Base-by-base conservation (phyloP, 2,113 vertebrate species). In the Cryptoleucopteryx plumbea region DNA sequence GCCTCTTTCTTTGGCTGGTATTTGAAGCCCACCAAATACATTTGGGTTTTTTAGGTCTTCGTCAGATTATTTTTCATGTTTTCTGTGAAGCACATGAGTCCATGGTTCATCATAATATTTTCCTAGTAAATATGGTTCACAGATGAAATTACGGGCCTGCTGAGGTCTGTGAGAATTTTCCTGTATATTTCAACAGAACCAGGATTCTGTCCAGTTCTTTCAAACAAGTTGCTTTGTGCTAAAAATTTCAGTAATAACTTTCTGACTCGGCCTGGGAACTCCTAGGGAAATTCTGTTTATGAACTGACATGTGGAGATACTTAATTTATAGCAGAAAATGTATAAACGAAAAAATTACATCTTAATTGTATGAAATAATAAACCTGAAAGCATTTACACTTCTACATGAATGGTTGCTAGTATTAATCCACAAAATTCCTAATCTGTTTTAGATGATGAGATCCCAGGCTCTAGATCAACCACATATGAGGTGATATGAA, bases 391-490 rank as follows among this genome's bases (percentile, higher is more conserved):
- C 8, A 2, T 90, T 94, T 86, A 63, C 11, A n/a, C 25, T 87
- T 91, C 65, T 61, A 45, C 80, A 4, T 75, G 86, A 94, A 48
- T 1, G 8, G 62, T 16, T 95, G 53, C 32, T 36, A 80, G 36
- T 58, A 50, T 77, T 94, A 93, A 94, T 93, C 50, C 58, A 79
- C 48, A 50, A n/a, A 73, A 90, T 73, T 88, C 55, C 71, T 95
- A 50, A 85, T 94, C 84, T 95, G 86, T 73, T 79, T 85, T 91
- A 85, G 87, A 95, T 90, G 45, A 90, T 88, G 82, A 90, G 89
- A 62, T 89, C 70, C 68, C 58, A 85, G 47, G 52, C 74, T 90
- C 66, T 87, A 82, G 78, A 91, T 85, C 88, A 95, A 86, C 82
- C 81, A 66, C 87, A 87, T 91, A 91, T 82, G 81, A 94, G 74